A percentile compares a stretch with the other conserved stretches of the same genome.
Evolutionary conservation across 2,888 invertebrate species (phyloP).

Genomic region (Prionchulus punctatus): DNA sequence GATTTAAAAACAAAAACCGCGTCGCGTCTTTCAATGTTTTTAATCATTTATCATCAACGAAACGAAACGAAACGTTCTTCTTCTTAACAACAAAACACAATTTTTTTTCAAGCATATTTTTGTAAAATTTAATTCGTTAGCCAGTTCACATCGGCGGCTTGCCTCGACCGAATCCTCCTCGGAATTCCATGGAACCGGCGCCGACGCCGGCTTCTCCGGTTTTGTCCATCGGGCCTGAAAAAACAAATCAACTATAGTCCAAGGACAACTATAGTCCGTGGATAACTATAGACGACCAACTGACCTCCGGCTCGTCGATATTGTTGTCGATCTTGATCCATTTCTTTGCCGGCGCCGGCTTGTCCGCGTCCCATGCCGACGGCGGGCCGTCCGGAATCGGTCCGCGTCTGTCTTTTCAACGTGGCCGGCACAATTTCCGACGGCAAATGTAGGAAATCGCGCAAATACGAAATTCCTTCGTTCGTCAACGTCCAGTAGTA

Average conservation of each 20-base stretch:
- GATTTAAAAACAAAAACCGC: no score
- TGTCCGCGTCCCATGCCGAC: slow-evolving; percentile 12
- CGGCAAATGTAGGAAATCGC: slow-evolving; percentile 85
- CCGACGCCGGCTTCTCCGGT: slow-evolving; percentile 94
- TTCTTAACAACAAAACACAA: no score
- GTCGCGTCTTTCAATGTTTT: no score
- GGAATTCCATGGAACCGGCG: slow-evolving; percentile 65
- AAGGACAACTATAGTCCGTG: neutral
- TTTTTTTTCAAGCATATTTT: no score
- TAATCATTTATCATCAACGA: no score
- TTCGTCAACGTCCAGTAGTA: slow-evolving; percentile 99
- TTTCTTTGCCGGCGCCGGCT: neutral
- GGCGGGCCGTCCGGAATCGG: slow-evolving; percentile 28
- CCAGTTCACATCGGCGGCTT: no score
- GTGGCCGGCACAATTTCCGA: slow-evolving; percentile 97
- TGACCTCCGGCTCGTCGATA: neutral
- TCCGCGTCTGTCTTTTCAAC: slow-evolving; percentile 71
- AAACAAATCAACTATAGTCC: neutral
- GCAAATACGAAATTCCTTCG: slow-evolving; percentile 87
- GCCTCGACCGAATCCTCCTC: neutral
- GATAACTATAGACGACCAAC: no score
- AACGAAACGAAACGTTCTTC: no score
- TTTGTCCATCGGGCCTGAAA: slow-evolving; percentile 48
- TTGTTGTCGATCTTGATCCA: neutral
- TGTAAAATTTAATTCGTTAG: no score